These are phyloP conservation scores for Allolobophora icterica DNA, from an alignment of 2,888 invertebrate genomes.

Conservation along the genomic window DNA sequence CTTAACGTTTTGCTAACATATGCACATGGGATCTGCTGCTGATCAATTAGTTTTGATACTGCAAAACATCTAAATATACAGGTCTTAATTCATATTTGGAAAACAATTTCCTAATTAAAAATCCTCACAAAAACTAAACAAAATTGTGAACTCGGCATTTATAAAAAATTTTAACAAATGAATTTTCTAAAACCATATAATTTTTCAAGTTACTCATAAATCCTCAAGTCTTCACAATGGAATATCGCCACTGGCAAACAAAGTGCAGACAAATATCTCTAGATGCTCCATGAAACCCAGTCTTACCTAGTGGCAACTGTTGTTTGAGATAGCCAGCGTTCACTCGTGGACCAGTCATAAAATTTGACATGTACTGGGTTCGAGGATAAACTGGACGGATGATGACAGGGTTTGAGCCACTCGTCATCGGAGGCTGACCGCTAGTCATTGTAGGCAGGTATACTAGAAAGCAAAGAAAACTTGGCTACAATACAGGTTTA, in stretches of 20 bases:
- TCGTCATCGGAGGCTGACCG: background rate
- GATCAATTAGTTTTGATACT: too few relatives aligned
- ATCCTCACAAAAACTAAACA: background rate
- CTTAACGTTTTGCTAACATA: too few relatives aligned
- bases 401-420: background rate
- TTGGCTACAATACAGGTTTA: too few relatives aligned
- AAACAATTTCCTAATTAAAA: background rate
- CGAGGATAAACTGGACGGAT: constrained; percentile 43
- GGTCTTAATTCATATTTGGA: background rate
- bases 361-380: constrained; percentile 45
- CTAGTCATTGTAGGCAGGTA: background rate
- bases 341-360: constrained; percentile 71
- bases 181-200: background rate
- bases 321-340: constrained; percentile 73
- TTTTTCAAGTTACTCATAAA: too few relatives aligned
- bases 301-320: background rate
- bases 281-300: background rate
- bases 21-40: background rate
- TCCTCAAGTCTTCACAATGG: too few relatives aligned
- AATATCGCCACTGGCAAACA: background rate
- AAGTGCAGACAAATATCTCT: background rate
- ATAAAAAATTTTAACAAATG: background rate
- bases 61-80: background rate
- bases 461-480: background rate
- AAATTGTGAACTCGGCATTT: background rate